Evolutionary conservation across 1,140 invertebrate genomes (phyloP), one percentile per base, ranked within the genome.

Genomic region (Plutomurus gul): DNA sequence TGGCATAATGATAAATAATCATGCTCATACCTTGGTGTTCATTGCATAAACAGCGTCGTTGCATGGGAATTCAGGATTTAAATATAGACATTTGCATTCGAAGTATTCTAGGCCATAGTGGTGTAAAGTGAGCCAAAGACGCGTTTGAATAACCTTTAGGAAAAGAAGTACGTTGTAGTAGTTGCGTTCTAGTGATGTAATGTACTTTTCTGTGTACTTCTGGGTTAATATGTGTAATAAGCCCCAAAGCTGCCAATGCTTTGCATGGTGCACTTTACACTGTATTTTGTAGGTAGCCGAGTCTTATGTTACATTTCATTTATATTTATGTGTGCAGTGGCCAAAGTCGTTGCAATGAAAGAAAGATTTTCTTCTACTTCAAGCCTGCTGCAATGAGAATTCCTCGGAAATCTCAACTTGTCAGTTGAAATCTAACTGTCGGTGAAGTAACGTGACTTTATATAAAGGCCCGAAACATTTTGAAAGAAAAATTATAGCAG

Each of bases 81-180:
- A 65, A 65, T 65, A 65, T 65, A 65, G 56, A 65, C 56, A 65
- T 65, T 30, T 65, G 13, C 56, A 65, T 65, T 65, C 7, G 56
- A 65, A 65, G 36, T n/a, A 65, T 65, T 65, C 56, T 65, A 65
- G 56, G 27, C 56, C 56, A 65, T 36, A 65, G 36, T 65, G 18
- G 56, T 65, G 13, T 33, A 36, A 25, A 22, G 13, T 65, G n/a
- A 65, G 56, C 56, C 56, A 65, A 65, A 33, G 36, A 13, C 16
- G 16, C 30, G 36, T 13, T 27, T 30, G 25, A 30, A 13, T 33
- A 33, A 65, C 56, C 56, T 65, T 51, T 65, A 65, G 56, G 13
- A 65, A 18, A n/a, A 20, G n/a, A 8, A 49, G 46, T 49, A n/a
- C n/a, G n/a, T n/a, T n/a, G n/a, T n/a, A n/a, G n/a, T n/a, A n/a